Evolutionary conservation across 2,888 invertebrate species (phyloP).

Genomic region (Hypena proboscidalis): DNA sequence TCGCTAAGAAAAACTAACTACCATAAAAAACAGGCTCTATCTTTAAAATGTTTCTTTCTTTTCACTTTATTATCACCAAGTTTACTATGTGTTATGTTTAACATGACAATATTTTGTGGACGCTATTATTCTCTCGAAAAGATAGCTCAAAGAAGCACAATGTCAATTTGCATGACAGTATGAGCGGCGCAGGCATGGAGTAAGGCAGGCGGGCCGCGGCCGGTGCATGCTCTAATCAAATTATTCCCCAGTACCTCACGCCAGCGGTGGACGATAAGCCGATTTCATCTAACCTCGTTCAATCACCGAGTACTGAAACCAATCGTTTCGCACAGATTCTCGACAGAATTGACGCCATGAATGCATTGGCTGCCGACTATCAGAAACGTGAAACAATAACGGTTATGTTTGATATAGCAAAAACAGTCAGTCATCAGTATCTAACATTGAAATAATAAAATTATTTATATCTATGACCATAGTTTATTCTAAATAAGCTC

Average conservation of each 20-base stretch:
- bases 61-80: constrained; percentile 42
- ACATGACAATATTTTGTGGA: constrained; percentile 1
- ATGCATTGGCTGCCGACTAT: too few relatives aligned
- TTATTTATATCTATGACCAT: too few relatives aligned
- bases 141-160: constrained; percentile 35
- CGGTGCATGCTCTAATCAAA: constrained; percentile 66
- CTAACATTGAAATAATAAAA: too few relatives aligned
- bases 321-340: constrained; percentile 47
- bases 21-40: too few relatives aligned
- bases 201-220: constrained; percentile 34
- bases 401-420: too few relatives aligned
- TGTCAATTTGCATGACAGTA: constrained; percentile 56
- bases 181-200: constrained; percentile 26
- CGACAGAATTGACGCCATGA: constrained; percentile 2
- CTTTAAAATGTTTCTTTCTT: too few relatives aligned
- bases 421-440: too few relatives aligned
- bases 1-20: too few relatives aligned
- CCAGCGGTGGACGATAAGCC: constrained; percentile 72
- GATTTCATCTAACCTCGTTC: constrained; percentile 79
- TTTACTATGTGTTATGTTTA: constrained; percentile 34
- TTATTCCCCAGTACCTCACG: constrained; percentile 60
- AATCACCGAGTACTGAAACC: constrained; percentile 64
- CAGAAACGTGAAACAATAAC: too few relatives aligned
- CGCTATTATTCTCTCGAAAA: constrained; percentile 16
- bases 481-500: too few relatives aligned